Percentiles rank a stretch among this genome's conserved stretches.
phyloP scores from a whole-genome alignment of 2,797 vertebrate species.

The Bradypodion ventrale region DNA sequence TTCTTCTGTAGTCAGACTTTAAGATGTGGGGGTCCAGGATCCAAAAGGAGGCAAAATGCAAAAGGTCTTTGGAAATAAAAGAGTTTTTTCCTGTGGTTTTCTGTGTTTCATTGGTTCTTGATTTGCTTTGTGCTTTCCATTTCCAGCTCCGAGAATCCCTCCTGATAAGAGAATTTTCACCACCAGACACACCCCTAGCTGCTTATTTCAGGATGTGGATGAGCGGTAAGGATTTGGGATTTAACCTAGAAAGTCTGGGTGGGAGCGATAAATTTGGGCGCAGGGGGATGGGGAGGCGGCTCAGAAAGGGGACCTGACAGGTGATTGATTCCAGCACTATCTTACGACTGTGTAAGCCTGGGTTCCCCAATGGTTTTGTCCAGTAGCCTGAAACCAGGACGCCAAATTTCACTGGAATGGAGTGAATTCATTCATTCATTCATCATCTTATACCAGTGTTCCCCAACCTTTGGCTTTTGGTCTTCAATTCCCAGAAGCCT shows the following conservation, averaged over 20 bases:
- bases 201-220: constrained; percentile 92
- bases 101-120: not conserved
- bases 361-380: no score
- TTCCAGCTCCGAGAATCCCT: constrained; percentile 88
- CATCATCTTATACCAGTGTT: no score
- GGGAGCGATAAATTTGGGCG: no score
- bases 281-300: no score
- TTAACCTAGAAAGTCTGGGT: not conserved
- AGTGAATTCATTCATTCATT: no score
- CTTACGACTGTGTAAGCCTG: not conserved
- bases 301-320: not conserved
- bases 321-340: rapidly evolving
- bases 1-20: not conserved
- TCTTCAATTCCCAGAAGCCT: no score
- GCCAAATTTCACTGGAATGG: no score
- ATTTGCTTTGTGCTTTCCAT: not conserved
- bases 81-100: not conserved
- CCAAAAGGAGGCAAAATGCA: no score
- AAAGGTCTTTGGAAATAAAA: not conserved
- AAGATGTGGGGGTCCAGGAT: no score
- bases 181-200: constrained; percentile 90
- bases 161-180: constrained; percentile 91
- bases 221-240: constrained; percentile 79
- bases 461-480: no score
- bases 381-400: not conserved